Conservation (phyloP, 2,888 invertebrate species). For the Tachina lurida region DNA sequence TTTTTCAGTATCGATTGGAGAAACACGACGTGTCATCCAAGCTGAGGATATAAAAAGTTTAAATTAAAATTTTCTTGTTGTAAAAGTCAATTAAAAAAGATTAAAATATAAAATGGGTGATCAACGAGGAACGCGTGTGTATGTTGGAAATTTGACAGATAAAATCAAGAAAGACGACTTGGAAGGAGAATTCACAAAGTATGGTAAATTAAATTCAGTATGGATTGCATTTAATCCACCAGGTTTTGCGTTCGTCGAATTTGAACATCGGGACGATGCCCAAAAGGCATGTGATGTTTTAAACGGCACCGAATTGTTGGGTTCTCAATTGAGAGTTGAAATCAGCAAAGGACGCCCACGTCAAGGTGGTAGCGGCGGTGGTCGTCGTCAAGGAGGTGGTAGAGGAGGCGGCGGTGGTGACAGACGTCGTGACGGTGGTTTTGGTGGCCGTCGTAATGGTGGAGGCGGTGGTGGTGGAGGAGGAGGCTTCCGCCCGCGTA, state of each 20-base stretch:
- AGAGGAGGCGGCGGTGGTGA: constrained; percentile 84
- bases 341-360: constrained; percentile 92
- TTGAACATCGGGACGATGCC: constrained; percentile 93
- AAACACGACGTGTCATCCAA: constrained; percentile 46
- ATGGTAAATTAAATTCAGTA: constrained; percentile 94
- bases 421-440: constrained; percentile 85
- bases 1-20: constrained; percentile 66
- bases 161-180: constrained; percentile 96
- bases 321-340: constrained; percentile 94
- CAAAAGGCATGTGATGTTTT: constrained; percentile 92
- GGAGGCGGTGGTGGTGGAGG: constrained; percentile 83
- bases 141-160: constrained; percentile 94
- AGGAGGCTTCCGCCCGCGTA: constrained; percentile 83
- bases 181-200: constrained; percentile 95
- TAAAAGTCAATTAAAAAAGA: constrained; percentile 38
- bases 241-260: constrained; percentile 97
- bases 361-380: constrained; percentile 86
- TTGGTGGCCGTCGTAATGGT: constrained; percentile 83
- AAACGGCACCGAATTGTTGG: constrained; percentile 94
- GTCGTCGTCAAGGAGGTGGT: constrained; percentile 84
- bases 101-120: constrained; percentile 79
- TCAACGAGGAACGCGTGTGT: constrained; percentile 89
- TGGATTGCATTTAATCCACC: constrained; percentile 97
- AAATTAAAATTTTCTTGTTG: constrained; percentile 37
- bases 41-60: constrained; percentile 48